Evolutionary conservation across 2,888 invertebrate genomes (phyloP).

Genomic region (Cyclophora punctaria): DNA sequence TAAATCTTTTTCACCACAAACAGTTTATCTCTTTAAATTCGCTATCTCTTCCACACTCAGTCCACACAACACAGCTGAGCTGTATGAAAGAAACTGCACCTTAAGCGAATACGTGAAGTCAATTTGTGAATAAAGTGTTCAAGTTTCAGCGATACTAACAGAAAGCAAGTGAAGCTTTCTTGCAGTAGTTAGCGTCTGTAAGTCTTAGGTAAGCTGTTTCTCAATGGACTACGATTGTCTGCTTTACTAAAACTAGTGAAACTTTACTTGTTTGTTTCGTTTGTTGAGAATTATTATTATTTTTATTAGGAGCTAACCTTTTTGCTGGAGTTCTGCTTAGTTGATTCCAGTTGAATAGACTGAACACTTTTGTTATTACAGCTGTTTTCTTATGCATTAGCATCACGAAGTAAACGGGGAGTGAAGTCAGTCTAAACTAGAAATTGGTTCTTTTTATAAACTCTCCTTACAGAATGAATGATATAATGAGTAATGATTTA

Average conservation of each 20-base stretch:
- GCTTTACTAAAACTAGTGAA: slow-evolving; percentile 5
- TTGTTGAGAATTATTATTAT: no score
- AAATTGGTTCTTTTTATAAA: no score
- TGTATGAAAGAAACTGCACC: slow-evolving; percentile 70
- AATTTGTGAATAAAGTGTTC: slow-evolving; percentile 71
- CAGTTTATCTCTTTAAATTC: slow-evolving; percentile 6
- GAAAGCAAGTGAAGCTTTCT: slow-evolving; percentile 36
- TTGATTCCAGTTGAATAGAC: no score
- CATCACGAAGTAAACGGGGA: no score
- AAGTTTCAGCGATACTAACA: slow-evolving; percentile 54
- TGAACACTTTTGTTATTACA: no score
- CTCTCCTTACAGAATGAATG: no score
- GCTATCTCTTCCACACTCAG: slow-evolving; percentile 21
- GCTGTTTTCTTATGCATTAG: no score
- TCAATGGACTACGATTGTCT: slow-evolving; percentile 23
- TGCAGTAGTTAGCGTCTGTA: slow-evolving; percentile 45
- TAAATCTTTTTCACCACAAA: not conserved
- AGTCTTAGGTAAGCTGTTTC: slow-evolving; percentile 33
- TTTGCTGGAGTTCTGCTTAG: no score
- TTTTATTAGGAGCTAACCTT: no score
- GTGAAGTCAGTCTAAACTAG: no score
- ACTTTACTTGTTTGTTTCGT: no score
- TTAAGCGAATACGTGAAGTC: slow-evolving; percentile 72
- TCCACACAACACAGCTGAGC: slow-evolving; percentile 40
- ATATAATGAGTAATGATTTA: no score